Percentiles rank a stretch among this genome's conserved stretches.
Conservation (phyloP, 2,113 vertebrate genomes). For the Pholis gunnellus region DNA sequence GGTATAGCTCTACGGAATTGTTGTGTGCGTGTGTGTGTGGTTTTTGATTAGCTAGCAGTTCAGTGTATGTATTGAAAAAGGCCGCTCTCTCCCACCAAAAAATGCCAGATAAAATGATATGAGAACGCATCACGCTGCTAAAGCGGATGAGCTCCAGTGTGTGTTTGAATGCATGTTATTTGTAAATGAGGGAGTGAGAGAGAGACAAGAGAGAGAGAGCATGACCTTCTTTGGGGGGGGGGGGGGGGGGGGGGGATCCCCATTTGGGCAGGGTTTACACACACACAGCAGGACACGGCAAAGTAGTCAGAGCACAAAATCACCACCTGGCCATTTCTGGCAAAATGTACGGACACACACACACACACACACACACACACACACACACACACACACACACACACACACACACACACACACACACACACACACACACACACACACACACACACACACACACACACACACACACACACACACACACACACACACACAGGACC, state of each 20-base stretch:
- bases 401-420: neutral
- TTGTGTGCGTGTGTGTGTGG: conserved; percentile 5
- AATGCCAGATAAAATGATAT: conserved; percentile 29
- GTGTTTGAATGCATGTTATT: neutral
- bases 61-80: conserved; percentile 24
- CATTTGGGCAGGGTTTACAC: conserved; percentile 47
- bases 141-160: conserved; percentile 28
- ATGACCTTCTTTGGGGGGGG: neutral
- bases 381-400: conserved; percentile 7
- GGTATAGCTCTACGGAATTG: neutral
- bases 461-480: neutral
- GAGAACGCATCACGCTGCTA: conserved; percentile 29
- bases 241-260: conserved; percentile 19
- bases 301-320: conserved; percentile 76
- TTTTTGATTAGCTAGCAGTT: conserved; percentile 41
- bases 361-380: neutral
- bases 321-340: conserved; percentile 72
- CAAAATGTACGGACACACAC: neutral
- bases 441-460: neutral
- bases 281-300: conserved; percentile 42
- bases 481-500: neutral
- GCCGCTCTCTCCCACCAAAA: conserved; percentile 20
- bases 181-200: neutral
- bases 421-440: neutral
- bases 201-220: neutral